phyloP scores from a whole-genome alignment of 1,140 invertebrate genomes.

The Copidosoma floridanum region DNA sequence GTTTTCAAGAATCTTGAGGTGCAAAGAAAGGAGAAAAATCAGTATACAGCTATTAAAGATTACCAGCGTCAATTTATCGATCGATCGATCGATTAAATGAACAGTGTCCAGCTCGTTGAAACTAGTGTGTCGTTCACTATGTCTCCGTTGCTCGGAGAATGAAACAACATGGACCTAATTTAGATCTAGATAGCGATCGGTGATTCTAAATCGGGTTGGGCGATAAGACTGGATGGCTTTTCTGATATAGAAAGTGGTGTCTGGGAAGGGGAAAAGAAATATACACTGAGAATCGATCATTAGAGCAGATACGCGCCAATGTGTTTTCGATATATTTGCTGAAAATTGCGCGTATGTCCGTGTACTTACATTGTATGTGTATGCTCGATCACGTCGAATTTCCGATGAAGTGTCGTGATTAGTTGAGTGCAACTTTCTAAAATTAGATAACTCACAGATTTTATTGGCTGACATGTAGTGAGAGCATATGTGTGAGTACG shows the following conservation, averaged over 20 bases:
- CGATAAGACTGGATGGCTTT: neutral
- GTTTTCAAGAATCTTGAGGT: too few species aligned
- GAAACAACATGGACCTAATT: neutral
- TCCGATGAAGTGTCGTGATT: slow-evolving; percentile 3
- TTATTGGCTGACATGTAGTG: too few species aligned
- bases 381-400: neutral
- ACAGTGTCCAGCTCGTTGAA: neutral
- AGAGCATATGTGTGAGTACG: too few species aligned
- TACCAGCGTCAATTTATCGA: slow-evolving; percentile 1
- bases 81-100: slow-evolving; percentile 1
- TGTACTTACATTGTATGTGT: too few species aligned
- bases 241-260: neutral
- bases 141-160: neutral
- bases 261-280: too few species aligned
- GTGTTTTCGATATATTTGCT: too few species aligned
- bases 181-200: neutral
- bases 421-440: neutral
- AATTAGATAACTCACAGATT: slow-evolving; percentile 3
- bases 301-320: too few species aligned
- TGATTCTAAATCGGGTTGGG: neutral
- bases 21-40: too few species aligned
- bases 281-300: too few species aligned
- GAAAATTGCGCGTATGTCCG: neutral
- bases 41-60: too few species aligned
- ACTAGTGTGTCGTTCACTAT: neutral